Evolutionary conservation across 2,888 invertebrate species (phyloP), one percentile per base, ranked within the genome.

Genomic region (Eledone cirrhosa): DNA sequence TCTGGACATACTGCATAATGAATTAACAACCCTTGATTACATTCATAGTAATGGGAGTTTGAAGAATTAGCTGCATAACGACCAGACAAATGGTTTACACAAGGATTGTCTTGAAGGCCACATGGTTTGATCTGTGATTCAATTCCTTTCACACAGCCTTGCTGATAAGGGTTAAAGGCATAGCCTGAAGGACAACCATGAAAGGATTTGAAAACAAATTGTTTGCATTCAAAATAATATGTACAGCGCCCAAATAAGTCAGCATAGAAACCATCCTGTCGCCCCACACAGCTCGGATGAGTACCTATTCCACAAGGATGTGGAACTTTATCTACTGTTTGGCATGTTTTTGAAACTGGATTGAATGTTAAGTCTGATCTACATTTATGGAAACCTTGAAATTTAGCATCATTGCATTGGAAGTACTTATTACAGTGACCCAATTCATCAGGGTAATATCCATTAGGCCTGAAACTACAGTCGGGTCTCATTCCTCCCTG

Each of bases 381-480:
- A 78, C 85, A 85, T 63, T 85, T 82, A 48, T 81, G 81, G 41
- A 82, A 85, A n/a, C 81, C 81, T 4, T 77, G 69, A 76, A 85
- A 85, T 13, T 69, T 74, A 16, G 78, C 67, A 65, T 81, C 67
- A 14, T 78, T 78, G 63, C 85, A 85, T 75, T 83, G 80, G 78
- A 84, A 85, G 79, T 82, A 85, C 27, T 84, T 81, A 22, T 81
- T 83, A 72, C 85, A 85, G 19, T 82, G 77, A 19, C 84, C 84
- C 48, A 83, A 82, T 53, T 85, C 85, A 72, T 85, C 85, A 11
- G 85, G 82, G 63, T 84, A 84, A 76, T 80, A 79, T 5, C 85
- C 85, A 47, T 85, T 83, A 8, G 72, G 76, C 2, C 84, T 69
- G 59, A 78, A 78, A 33, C 79, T 80, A 48, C 85, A 85, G 48